phyloP scores from a whole-genome alignment of 2,888 invertebrate genomes.

The Stenodema calcarata region DNA sequence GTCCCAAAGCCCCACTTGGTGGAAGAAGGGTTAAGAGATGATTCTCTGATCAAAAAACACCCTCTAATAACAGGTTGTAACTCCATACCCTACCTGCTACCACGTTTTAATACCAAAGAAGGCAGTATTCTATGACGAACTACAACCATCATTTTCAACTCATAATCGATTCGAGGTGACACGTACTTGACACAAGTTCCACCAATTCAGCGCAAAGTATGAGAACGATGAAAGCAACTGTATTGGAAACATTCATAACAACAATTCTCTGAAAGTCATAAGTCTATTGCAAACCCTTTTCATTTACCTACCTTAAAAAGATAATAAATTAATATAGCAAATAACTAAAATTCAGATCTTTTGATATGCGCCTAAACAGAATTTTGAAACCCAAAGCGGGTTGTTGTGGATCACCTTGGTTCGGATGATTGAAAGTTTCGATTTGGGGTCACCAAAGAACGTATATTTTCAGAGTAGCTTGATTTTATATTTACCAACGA shows the following conservation, averaged over 20 bases:
- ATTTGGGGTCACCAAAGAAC: neutral
- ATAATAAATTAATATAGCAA: neutral
- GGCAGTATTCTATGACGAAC: no score
- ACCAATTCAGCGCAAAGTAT: neutral
- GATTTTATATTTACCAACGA: no score
- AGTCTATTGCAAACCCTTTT: neutral
- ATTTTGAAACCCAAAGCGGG: neutral
- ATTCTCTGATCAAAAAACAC: no score
- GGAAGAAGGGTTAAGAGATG: no score
- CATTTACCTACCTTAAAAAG: neutral
- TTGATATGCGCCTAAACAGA: neutral
- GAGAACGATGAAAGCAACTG: neutral
- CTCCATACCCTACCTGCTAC: no score
- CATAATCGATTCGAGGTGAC: neutral
- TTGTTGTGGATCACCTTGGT: neutral
- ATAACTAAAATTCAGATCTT: neutral
- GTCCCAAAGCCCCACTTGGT: no score
- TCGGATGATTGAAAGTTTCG: neutral
- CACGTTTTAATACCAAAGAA: no score
- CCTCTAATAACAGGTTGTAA: no score
- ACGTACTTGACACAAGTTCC: neutral
- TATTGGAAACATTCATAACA: neutral
- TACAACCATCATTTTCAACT: no score
- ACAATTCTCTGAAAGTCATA: neutral
- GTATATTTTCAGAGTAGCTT: no score